Evolutionary conservation across 2,797 vertebrate species (phyloP).

Genomic region (Lacerta agilis): DNA sequence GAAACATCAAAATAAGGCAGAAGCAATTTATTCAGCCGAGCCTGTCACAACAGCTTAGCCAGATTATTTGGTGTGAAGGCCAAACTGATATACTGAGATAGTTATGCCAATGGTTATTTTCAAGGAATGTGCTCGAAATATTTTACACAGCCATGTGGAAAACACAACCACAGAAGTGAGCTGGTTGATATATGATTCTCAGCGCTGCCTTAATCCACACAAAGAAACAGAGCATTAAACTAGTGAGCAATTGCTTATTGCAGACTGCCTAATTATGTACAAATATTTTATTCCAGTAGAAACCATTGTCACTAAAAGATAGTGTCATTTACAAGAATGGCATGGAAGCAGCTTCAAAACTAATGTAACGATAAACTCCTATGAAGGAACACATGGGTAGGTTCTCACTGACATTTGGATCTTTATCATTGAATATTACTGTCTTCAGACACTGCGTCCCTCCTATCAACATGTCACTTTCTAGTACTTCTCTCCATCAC

Average conservation of each 20-base stretch:
- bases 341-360: background rate
- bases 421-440: slow-evolving; percentile 26
- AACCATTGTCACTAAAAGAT: background rate
- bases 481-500: background rate
- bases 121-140: background rate
- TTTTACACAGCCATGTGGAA: background rate
- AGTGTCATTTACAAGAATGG: background rate
- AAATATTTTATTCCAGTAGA: background rate
- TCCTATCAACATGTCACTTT: slow-evolving; percentile 11
- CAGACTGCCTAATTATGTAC: background rate
- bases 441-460: slow-evolving; percentile 17
- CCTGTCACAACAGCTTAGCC: background rate
- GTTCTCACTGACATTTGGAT: background rate
- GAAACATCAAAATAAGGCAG: background rate
- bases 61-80: background rate
- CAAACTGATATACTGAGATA: slow-evolving; percentile 9
- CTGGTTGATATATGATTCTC: fast-evolving
- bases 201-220: background rate
- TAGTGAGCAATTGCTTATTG: background rate
- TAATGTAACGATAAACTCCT: background rate
- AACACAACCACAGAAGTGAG: slow-evolving; percentile 25
- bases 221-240: background rate
- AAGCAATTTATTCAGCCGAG: background rate
- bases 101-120: background rate
- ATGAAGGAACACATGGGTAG: background rate